Percentiles rank a stretch among this genome's conserved stretches.
These are phyloP conservation scores for Eristalis arbustorum DNA, from an alignment of 2,888 invertebrate species.

Conservation along the genomic window DNA sequence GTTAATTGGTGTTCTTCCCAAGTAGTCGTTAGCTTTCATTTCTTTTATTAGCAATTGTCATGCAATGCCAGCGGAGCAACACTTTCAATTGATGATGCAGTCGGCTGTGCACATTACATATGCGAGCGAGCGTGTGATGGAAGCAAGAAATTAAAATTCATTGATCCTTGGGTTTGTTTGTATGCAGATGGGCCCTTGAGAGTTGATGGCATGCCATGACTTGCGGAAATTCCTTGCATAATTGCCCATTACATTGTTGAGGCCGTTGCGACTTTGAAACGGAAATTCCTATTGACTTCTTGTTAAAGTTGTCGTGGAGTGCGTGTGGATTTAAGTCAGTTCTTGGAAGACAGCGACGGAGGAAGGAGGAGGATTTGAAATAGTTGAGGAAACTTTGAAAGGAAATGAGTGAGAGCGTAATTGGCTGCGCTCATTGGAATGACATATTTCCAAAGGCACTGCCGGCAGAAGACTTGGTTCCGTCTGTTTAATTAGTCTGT, in stretches of 20 bases:
- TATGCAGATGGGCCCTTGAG: background rate
- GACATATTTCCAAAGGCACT: too few relatives aligned
- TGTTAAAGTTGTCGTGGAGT: background rate
- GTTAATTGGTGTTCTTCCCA: background rate
- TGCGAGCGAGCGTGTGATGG: background rate
- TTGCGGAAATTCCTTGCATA: background rate
- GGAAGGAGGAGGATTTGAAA: background rate
- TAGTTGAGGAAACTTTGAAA: too few relatives aligned
- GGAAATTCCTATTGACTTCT: background rate
- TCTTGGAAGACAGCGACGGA: background rate
- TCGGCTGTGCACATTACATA: background rate
- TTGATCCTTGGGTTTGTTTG: background rate
- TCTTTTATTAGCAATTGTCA: slow-evolving; percentile 18
- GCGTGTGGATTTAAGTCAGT: background rate
- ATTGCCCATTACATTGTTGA: background rate
- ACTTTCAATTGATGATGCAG: slow-evolving; percentile 13
- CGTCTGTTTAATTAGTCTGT: too few relatives aligned
- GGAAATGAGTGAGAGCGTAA: too few relatives aligned
- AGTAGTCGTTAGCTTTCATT: background rate
- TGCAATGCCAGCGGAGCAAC: slow-evolving; percentile 2
- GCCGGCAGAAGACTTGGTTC: too few relatives aligned
- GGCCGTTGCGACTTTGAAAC: background rate
- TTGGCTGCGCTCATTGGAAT: too few relatives aligned
- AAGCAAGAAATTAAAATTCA: background rate
- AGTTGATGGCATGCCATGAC: background rate